Conservation (phyloP, 2,797 vertebrate species). For the Cyclura pinguis region DNA sequence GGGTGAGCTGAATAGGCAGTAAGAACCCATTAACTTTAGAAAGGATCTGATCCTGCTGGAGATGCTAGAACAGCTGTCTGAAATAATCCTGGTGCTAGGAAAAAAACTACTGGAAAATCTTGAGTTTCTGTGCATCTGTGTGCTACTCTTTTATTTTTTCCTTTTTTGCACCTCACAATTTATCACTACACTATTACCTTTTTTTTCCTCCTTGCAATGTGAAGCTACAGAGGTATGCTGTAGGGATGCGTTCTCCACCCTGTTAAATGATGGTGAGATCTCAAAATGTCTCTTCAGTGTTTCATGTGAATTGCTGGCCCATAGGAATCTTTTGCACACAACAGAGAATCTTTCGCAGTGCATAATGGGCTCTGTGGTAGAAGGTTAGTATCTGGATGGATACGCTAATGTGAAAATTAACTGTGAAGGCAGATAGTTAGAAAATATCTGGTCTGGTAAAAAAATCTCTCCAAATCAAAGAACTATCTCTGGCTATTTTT, state of each 20-base stretch:
- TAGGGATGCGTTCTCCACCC: not conserved
- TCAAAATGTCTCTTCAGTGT: not conserved
- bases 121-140: too few species aligned
- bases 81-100: too few species aligned
- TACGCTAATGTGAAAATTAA: not conserved
- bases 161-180: too few species aligned
- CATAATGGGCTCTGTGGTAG: not conserved
- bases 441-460: not conserved
- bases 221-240: not conserved
- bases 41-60: too few species aligned
- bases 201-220: not conserved
- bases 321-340: not conserved
- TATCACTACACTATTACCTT: too few species aligned
- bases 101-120: too few species aligned
- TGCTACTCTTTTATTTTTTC: too few species aligned
- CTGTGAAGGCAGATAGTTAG: not conserved
- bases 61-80: too few species aligned
- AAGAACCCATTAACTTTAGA: too few species aligned
- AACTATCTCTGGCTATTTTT: not conserved
- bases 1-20: too few species aligned
- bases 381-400: not conserved
- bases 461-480: not conserved
- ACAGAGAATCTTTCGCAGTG: not conserved
- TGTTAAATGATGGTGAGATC: not conserved
- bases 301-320: not conserved